phyloP scores from a whole-genome alignment of 1,140 invertebrate genomes.

The Papilio polytes region DNA sequence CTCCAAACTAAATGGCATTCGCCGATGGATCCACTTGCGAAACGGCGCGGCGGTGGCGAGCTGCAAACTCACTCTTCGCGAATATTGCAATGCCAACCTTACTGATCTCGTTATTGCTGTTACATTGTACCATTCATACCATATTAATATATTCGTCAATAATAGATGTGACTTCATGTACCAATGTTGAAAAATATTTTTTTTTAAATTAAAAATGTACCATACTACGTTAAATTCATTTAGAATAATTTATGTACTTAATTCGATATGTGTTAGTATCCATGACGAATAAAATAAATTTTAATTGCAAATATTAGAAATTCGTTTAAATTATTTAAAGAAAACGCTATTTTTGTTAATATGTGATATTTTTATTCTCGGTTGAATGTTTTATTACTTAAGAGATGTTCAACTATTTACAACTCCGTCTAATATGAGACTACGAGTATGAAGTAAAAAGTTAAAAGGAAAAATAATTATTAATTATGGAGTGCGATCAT shows the following conservation, averaged over 20 bases:
- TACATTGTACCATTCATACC: background rate
- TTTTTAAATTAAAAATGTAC: background rate
- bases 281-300: background rate
- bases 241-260: background rate
- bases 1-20: constrained; percentile 83
- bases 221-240: background rate
- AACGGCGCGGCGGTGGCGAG: constrained; percentile 54
- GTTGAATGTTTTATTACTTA: background rate
- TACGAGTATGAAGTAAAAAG: constrained; percentile 21
- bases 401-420: background rate
- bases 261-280: background rate
- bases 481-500: constrained; percentile 30
- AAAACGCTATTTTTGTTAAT: background rate
- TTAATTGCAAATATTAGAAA: background rate
- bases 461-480: constrained; percentile 36
- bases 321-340: background rate
- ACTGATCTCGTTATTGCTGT: constrained; percentile 7
- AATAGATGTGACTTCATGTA: background rate
- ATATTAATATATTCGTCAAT: background rate
- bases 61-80: constrained; percentile 57
- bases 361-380: background rate
- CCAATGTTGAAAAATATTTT: background rate
- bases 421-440: background rate
- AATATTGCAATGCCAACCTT: constrained; percentile 58
- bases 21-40: constrained; percentile 81